Evolutionary conservation across 2,113 vertebrate species (phyloP).

Genomic region (Menidia beryllina): DNA sequence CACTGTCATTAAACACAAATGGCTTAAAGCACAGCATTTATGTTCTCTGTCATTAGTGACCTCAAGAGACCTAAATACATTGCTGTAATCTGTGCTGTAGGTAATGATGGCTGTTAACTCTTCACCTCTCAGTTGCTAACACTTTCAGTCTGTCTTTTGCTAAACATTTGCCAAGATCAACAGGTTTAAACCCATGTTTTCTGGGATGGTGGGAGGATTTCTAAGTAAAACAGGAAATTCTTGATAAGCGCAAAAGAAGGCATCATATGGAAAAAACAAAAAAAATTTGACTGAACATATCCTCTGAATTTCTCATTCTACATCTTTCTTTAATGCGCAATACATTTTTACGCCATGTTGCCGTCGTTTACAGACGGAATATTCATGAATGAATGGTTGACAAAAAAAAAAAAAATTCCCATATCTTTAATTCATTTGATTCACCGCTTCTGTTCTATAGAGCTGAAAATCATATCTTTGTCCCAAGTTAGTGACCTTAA

Average conservation of each 20-base stretch:
- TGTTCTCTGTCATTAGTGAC: slow-evolving; percentile 3
- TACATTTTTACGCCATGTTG: neutral
- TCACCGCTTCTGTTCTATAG: neutral
- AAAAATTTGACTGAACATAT: neutral
- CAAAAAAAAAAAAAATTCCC: neutral
- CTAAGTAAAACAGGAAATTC: neutral
- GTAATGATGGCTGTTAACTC: too few relatives aligned
- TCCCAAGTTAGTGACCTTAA: neutral
- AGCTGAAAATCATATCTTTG: slow-evolving; percentile 15
- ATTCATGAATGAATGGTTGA: neutral
- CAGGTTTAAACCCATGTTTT: slow-evolving; percentile 42
- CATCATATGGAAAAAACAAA: neutral
- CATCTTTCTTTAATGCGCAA: neutral
- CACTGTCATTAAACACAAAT: slow-evolving; percentile 1
- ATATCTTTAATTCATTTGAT: neutral
- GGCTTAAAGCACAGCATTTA: neutral
- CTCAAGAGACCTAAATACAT: slow-evolving; percentile 13
- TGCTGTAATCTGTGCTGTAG: slow-evolving; percentile 11
- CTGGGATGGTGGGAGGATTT: neutral
- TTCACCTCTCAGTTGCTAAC: slow-evolving; percentile 21
- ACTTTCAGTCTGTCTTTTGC: slow-evolving; percentile 8
- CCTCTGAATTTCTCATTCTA: neutral
- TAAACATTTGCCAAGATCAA: slow-evolving; percentile 27
- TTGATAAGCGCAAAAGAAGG: neutral
- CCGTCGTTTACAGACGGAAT: too few relatives aligned